Conservation (phyloP, 2,888 invertebrate genomes). For the Lottia scabra region DNA sequence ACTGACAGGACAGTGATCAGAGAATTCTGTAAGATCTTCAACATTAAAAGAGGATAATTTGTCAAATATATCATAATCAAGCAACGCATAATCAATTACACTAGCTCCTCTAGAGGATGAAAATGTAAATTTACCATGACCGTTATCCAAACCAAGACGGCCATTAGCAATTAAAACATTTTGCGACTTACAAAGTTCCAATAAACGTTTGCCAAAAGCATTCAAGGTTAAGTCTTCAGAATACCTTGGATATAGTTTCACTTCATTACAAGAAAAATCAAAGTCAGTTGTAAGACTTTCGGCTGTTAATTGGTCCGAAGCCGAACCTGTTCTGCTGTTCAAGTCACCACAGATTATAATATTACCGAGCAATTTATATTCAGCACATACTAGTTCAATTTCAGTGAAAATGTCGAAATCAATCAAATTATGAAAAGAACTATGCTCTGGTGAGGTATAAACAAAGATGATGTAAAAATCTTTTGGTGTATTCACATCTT, state of each 20-base stretch:
- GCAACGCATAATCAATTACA: no score
- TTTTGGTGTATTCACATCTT: not conserved
- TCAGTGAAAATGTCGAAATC: not conserved
- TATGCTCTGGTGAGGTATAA: not conserved
- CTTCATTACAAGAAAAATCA: not conserved
- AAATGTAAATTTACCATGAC: no score
- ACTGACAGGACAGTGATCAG: no score
- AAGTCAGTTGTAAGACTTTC: not conserved
- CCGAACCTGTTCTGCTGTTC: not conserved
- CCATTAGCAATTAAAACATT: no score
- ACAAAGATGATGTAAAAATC: not conserved
- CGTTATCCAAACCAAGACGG: no score
- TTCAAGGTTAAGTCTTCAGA: not conserved
- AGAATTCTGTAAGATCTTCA: no score
- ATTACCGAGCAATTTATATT: not conserved
- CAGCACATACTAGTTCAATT: not conserved
- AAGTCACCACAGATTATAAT: not conserved
- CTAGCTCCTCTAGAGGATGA: no score
- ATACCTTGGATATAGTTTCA: not conserved
- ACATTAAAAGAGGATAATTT: no score
- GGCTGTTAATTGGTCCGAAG: not conserved
- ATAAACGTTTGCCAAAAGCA: conserved; percentile 8
- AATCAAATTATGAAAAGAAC: not conserved
- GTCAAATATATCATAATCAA: no score
- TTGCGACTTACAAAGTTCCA: conserved; percentile 1